Conservation (phyloP, 2,888 invertebrate species). For the Pristionchus fissidentatus region DNA sequence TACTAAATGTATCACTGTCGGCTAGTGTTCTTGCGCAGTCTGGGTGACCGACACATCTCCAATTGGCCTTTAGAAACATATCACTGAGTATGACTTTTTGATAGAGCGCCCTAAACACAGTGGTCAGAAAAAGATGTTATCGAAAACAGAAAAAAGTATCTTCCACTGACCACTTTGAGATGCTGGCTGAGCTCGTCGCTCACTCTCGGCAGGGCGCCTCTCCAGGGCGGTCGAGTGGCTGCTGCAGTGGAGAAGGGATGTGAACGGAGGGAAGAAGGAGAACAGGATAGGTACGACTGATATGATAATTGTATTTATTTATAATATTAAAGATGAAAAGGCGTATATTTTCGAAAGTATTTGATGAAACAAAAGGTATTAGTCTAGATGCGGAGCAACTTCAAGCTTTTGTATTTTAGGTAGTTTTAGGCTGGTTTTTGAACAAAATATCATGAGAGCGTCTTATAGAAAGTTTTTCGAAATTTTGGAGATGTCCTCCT, state of each 20-base stretch:
- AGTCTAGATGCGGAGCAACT: no score
- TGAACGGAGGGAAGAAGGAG: neutral
- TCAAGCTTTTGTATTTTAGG: no score
- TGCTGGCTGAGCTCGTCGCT: constrained; percentile 43
- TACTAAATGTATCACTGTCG: neutral
- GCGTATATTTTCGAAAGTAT: no score
- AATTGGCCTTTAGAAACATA: no score
- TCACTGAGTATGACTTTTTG: no score
- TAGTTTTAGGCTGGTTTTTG: neutral
- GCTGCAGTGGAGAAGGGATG: neutral
- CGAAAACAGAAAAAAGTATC: neutral
- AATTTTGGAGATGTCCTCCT: neutral
- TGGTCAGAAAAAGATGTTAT: no score
- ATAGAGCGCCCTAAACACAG: no score
- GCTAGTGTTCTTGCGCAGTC: neutral
- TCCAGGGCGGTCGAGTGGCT: constrained; percentile 46
- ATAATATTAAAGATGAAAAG: no score
- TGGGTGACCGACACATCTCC: no score
- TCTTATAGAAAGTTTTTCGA: neutral
- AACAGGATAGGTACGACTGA: constrained; percentile 18
- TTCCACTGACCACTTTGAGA: constrained; percentile 32
- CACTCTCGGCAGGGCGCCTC: constrained; percentile 37
- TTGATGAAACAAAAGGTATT: no score
- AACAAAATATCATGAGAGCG: neutral
- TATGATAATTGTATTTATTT: neutral